These are phyloP conservation scores for Trichacis sp. DNA, from an alignment of 2,888 invertebrate genomes.

Conservation along the genomic window DNA sequence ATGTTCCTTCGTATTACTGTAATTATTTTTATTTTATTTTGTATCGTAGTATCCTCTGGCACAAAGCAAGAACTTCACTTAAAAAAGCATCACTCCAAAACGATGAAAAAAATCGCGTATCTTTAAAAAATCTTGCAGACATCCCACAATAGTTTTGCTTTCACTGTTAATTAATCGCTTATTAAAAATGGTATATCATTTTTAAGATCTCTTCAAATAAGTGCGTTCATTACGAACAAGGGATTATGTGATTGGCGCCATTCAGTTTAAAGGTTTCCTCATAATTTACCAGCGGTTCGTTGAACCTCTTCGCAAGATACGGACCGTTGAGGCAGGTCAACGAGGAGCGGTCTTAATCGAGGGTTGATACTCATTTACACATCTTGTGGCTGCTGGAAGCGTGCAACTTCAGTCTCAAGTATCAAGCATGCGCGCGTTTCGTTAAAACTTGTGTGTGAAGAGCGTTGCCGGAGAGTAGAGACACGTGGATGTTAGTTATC, in stretches of 20 bases:
- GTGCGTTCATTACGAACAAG: too few relatives aligned
- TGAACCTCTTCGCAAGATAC: not conserved
- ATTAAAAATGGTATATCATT: too few relatives aligned
- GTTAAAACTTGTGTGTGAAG: conserved; percentile 12
- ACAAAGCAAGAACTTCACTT: too few relatives aligned
- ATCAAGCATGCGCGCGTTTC: conserved; percentile 56
- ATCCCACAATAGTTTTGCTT: too few relatives aligned
- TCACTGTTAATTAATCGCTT: too few relatives aligned
- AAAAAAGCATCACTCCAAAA: too few relatives aligned
- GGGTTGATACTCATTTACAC: conserved; percentile 12
- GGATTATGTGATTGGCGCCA: not conserved
- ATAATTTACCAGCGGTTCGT: conserved; percentile 2
- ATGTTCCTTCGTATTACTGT: too few relatives aligned
- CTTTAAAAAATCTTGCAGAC: too few relatives aligned
- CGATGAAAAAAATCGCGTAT: too few relatives aligned
- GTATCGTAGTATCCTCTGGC: too few relatives aligned
- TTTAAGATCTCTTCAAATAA: too few relatives aligned
- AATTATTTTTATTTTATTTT: too few relatives aligned
- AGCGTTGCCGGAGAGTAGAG: conserved; percentile 42
- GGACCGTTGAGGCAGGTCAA: conserved; percentile 37
- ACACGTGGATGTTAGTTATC: conserved; percentile 62
- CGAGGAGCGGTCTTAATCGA: conserved; percentile 10
- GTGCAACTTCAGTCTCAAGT: conserved; percentile 18
- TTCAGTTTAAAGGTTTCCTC: not conserved
- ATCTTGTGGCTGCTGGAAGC: conserved; percentile 1